phyloP scores from a whole-genome alignment of 2,888 invertebrate species.

The Tholera decimalis region DNA sequence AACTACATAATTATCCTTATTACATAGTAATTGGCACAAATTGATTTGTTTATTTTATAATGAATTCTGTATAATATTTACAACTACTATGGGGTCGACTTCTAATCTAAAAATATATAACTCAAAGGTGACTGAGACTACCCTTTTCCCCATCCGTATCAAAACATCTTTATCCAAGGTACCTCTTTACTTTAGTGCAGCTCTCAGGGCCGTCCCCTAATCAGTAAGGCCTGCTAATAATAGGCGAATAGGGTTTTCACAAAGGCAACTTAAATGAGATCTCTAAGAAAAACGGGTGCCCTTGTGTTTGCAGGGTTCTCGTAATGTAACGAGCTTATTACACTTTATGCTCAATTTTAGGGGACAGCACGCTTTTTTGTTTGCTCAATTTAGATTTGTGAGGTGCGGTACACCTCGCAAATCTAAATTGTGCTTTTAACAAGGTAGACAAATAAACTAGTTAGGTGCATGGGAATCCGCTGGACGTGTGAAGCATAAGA shows the following conservation, averaged over 20 bases:
- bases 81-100: too few relatives aligned
- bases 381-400: background rate
- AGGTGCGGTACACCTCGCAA: too few relatives aligned
- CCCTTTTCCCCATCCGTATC: conserved; percentile 2
- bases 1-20: too few relatives aligned
- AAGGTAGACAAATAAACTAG: background rate
- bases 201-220: conserved; percentile 43
- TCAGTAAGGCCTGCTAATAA: conserved; percentile 60
- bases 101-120: too few relatives aligned
- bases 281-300: conserved; percentile 79
- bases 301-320: conserved; percentile 78
- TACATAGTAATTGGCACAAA: too few relatives aligned
- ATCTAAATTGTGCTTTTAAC: too few relatives aligned
- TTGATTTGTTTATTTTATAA: too few relatives aligned
- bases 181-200: conserved; percentile 18
- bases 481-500: background rate
- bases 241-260: conserved; percentile 69
- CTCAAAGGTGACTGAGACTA: too few relatives aligned
- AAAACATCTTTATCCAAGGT: conserved; percentile 15
- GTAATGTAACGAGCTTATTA: too few relatives aligned
- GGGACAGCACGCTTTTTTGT: conserved; percentile 10
- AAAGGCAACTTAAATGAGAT: conserved; percentile 79
- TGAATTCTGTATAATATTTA: too few relatives aligned
- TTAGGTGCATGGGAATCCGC: background rate
- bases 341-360: conserved; percentile 65